Percentiles rank a stretch among this genome's conserved stretches.
These are phyloP conservation scores for Nasonia vitripennis DNA, from an alignment of 1,140 invertebrate genomes.

Conservation along the genomic window DNA sequence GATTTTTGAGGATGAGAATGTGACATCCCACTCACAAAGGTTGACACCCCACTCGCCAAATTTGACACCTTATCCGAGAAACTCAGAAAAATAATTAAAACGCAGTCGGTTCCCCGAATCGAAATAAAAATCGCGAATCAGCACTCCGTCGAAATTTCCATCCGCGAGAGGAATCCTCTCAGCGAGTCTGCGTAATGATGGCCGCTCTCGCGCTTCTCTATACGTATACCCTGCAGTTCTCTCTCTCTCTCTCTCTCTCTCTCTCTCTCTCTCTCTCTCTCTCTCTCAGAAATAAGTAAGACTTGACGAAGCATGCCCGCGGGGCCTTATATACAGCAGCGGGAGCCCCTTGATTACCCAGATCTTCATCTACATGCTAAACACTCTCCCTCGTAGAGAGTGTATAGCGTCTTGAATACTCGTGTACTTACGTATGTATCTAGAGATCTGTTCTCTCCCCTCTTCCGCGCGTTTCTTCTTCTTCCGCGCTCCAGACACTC, in stretches of 20 bases:
- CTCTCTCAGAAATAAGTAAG: constrained; percentile 63
- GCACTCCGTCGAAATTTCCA: constrained; percentile 37
- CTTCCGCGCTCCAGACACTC: neutral
- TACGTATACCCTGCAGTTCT: too few relatives aligned
- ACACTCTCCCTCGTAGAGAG: constrained; percentile 54
- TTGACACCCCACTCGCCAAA: too few relatives aligned
- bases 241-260: neutral
- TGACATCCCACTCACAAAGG: too few relatives aligned
- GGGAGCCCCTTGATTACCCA: constrained; percentile 67
- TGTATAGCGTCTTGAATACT: constrained; percentile 62
- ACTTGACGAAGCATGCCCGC: constrained; percentile 68
- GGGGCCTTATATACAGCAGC: constrained; percentile 54
- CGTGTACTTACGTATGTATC: constrained; percentile 70
- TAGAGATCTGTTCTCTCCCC: constrained; percentile 57
- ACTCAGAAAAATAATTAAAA: too few relatives aligned
- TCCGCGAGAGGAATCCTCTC: neutral
- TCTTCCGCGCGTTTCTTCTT: constrained; percentile 36
- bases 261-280: neutral
- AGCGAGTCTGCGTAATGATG: constrained; percentile 51
- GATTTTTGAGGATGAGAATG: too few relatives aligned
- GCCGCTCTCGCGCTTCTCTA: neutral
- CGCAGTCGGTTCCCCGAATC: neutral
- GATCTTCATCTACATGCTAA: constrained; percentile 73
- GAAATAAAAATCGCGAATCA: constrained; percentile 34
- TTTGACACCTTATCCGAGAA: too few relatives aligned